phyloP scores from a whole-genome alignment of 1,140 invertebrate genomes.

The Drosophila pseudoobscura region DNA sequence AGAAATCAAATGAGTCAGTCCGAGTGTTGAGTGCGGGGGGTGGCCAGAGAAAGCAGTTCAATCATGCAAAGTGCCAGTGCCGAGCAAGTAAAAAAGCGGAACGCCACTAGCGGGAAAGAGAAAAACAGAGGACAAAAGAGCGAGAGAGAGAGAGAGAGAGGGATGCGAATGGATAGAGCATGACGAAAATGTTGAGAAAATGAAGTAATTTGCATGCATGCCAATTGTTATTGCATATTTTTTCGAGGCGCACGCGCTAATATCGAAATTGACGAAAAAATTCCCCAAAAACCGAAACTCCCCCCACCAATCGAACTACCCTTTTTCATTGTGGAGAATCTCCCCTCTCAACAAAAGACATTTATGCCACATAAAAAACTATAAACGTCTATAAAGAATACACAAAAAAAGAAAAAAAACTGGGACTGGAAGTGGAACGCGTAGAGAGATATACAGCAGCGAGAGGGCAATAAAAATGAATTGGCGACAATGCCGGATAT shows the following conservation, averaged over 20 bases:
- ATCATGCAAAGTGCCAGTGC: conserved; percentile 76
- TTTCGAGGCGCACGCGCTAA: conserved; percentile 62
- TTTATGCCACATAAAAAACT: conserved; percentile 76
- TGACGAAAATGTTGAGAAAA: conserved; percentile 60
- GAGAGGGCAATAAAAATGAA: conserved; percentile 69
- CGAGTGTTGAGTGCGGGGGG: neutral
- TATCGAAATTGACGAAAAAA: conserved; percentile 72
- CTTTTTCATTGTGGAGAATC: conserved; percentile 37
- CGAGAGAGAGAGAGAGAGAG: neutral
- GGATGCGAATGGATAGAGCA: neutral
- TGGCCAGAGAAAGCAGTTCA: conserved; percentile 59
- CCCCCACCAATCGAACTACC: conserved; percentile 67
- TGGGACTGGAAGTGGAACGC: neutral
- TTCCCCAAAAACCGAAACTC: conserved; percentile 35
- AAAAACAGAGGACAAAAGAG: neutral
- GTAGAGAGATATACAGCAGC: neutral
- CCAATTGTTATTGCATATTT: conserved; percentile 81
- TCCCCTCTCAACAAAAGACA: conserved; percentile 31
- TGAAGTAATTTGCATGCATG: conserved; percentile 83
- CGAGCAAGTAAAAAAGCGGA: conserved; percentile 17
- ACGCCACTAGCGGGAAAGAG: neutral
- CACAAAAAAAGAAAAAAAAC: conserved; percentile 8
- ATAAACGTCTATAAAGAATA: conserved; percentile 76
- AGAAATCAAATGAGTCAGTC: conserved; percentile 51
- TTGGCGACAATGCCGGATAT: conserved; percentile 76